These are phyloP conservation scores for Manduca sexta DNA, from an alignment of 1,140 invertebrate genomes.

Conservation along the genomic window DNA sequence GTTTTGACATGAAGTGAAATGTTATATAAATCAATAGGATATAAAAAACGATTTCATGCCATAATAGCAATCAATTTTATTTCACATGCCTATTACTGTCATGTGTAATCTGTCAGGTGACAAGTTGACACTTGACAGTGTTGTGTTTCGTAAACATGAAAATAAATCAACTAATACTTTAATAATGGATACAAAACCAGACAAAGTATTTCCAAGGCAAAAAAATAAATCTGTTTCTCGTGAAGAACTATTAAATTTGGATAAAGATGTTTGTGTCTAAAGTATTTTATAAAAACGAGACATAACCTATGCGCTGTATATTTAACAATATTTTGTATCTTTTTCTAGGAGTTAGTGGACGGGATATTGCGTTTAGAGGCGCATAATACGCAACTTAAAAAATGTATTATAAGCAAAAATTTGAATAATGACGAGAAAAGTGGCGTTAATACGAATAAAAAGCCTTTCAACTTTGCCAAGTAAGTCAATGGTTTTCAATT, in stretches of 20 bases:
- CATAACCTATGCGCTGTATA: constrained; percentile 13
- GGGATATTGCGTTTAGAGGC: constrained; percentile 77
- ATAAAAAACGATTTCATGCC: too few relatives aligned
- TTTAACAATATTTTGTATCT: constrained; percentile 3
- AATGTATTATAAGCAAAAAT: constrained; percentile 74
- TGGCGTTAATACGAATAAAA: constrained; percentile 15
- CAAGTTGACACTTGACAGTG: too few relatives aligned
- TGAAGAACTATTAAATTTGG: constrained; percentile 41
- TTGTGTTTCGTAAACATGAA: too few relatives aligned
- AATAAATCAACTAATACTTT: too few relatives aligned
- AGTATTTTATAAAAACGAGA: constrained; percentile 13
- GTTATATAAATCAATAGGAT: too few relatives aligned
- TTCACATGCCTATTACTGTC: too few relatives aligned
- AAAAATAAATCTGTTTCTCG: constrained; percentile 28
- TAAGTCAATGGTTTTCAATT: constrained; percentile 38
- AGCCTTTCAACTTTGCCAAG: constrained; percentile 77
- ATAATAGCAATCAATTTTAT: too few relatives aligned
- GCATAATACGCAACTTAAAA: constrained; percentile 77
- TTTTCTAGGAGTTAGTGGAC: constrained; percentile 75
- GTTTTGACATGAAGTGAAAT: too few relatives aligned
- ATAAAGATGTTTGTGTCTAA: constrained; percentile 44
- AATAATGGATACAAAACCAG: background rate
- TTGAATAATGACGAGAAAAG: constrained; percentile 29
- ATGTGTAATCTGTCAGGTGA: too few relatives aligned
- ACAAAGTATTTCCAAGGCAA: constrained; percentile 34